Evolutionary conservation across 1,140 invertebrate species (phyloP).

Genomic region (Drosophila virilis): DNA sequence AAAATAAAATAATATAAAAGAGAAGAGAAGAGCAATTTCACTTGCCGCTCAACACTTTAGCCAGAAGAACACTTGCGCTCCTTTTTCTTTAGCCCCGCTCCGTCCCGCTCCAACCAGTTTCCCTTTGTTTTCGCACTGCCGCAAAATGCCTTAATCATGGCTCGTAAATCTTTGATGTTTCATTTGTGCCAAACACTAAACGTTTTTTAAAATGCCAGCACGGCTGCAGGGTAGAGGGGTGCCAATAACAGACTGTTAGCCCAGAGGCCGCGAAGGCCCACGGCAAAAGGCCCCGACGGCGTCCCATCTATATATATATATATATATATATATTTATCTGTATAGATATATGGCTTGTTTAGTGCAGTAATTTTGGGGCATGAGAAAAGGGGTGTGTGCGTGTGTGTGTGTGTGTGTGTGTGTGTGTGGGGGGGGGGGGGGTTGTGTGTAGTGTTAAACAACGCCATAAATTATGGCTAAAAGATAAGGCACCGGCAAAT

Average conservation of each 20-base stretch:
- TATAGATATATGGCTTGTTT: constrained; percentile 35
- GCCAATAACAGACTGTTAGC: background rate
- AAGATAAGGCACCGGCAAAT: constrained; percentile 56
- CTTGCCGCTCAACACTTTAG: constrained; percentile 64
- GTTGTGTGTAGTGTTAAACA: constrained; percentile 51
- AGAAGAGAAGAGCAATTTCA: constrained; percentile 52
- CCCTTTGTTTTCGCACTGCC: constrained; percentile 54
- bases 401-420: background rate
- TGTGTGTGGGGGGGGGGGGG: background rate
- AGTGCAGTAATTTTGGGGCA: constrained; percentile 19
- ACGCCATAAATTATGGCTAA: constrained; percentile 68
- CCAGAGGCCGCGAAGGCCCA: constrained; percentile 1
- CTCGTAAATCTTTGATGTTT: constrained; percentile 83
- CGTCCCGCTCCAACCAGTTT: background rate
- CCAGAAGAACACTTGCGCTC: constrained; percentile 53
- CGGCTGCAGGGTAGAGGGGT: background rate
- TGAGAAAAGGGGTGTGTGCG: background rate
- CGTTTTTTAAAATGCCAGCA: constrained; percentile 71
- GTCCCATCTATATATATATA: background rate
- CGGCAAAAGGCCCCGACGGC: constrained; percentile 20
- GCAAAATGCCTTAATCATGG: constrained; percentile 78
- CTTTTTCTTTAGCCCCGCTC: constrained; percentile 18
- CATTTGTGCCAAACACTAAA: constrained; percentile 78
- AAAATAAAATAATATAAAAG: constrained; percentile 16
- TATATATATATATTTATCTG: constrained; percentile 1